Evolutionary conservation across 2,888 invertebrate species (phyloP).

Genomic region (Trachelus tabidus): DNA sequence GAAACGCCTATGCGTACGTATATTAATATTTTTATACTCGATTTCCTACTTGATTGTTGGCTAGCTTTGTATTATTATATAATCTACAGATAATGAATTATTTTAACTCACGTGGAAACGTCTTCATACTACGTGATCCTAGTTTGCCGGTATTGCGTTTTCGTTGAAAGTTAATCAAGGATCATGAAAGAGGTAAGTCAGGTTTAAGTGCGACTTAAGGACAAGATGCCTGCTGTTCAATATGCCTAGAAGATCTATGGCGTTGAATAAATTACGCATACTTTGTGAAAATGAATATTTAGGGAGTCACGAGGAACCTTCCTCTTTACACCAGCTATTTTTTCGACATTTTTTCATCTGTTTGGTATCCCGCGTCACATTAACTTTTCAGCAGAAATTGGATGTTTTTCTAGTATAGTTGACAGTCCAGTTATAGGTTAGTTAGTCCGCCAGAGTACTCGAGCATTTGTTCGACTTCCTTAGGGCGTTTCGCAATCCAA

Average conservation of each 20-base stretch:
- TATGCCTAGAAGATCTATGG: neutral
- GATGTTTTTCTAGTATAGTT: neutral
- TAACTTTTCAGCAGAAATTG: neutral
- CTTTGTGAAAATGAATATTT: neutral
- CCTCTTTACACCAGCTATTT: neutral
- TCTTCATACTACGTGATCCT: no score
- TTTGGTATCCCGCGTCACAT: neutral
- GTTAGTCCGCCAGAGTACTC: neutral
- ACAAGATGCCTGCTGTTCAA: neutral
- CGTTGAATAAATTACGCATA: neutral
- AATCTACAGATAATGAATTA: no score
- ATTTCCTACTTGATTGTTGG: no score
- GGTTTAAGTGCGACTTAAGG: neutral
- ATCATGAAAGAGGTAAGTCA: neutral
- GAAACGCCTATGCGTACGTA: neutral
- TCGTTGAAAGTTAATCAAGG: neutral
- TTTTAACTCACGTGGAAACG: no score
- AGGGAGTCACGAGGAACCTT: neutral
- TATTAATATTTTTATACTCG: neutral
- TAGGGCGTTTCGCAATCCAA: neutral
- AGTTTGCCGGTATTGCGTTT: neutral
- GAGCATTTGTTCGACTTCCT: neutral
- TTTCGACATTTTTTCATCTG: neutral
- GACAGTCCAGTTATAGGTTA: neutral
- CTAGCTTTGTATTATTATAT: no score